These are phyloP conservation scores for Tychaedon coryphoeus DNA, from an alignment of 2,113 vertebrate genomes.

Conservation along the genomic window DNA sequence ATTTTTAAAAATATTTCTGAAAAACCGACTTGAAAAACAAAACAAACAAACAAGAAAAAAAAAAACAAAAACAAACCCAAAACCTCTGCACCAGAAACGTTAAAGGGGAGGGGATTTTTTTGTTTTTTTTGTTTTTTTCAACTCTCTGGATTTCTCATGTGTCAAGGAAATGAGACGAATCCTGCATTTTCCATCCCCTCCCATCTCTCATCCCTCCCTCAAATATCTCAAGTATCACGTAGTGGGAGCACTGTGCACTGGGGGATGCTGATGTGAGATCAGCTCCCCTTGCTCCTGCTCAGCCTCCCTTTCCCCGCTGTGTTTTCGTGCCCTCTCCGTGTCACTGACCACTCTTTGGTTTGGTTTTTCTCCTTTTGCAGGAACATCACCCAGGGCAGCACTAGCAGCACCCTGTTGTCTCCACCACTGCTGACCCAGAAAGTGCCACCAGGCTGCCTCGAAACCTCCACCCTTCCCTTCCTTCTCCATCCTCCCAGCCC, in stretches of 20 bases:
- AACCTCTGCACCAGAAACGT: slow-evolving; percentile 74
- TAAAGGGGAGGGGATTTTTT: background rate
- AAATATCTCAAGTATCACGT: slow-evolving; percentile 45
- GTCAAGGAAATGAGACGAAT: slow-evolving; percentile 59
- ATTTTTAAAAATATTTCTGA: slow-evolving; percentile 82
- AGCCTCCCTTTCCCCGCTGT: background rate
- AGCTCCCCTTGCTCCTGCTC: background rate
- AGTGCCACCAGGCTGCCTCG: background rate
- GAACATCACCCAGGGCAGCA: slow-evolving; percentile 64
- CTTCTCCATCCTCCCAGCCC: background rate
- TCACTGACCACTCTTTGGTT: slow-evolving; percentile 82
- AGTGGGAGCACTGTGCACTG: slow-evolving; percentile 32
- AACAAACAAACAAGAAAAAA: background rate
- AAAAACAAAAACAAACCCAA: slow-evolving; percentile 9
- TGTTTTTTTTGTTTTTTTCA: background rate
- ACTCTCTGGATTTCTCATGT: slow-evolving; percentile 17
- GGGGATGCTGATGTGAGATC: background rate
- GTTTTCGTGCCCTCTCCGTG: slow-evolving; percentile 26
- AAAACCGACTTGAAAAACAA: slow-evolving; percentile 73
- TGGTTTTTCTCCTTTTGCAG: slow-evolving; percentile 55
- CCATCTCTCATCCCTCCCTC: background rate
- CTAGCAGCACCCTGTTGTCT: slow-evolving; percentile 33
- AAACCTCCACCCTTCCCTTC: background rate
- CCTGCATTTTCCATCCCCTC: slow-evolving; percentile 11
- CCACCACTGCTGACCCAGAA: background rate